Conservation (phyloP, 1,140 invertebrate genomes). For the Brachionus rubens region DNA sequence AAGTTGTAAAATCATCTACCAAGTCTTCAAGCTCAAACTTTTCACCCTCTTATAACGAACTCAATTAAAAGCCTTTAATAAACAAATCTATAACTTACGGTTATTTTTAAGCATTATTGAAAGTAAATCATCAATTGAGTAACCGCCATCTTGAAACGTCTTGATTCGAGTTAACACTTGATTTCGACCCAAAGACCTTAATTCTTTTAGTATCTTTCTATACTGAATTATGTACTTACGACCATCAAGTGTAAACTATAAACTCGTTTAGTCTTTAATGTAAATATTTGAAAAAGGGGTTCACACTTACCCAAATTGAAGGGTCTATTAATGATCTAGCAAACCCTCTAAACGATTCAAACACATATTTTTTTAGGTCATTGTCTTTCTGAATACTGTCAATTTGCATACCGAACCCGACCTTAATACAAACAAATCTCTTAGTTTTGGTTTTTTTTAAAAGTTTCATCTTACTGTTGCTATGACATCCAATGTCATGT, state of each 20-base stretch:
- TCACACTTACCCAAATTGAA: background rate
- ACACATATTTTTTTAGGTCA: slow-evolving; percentile 18
- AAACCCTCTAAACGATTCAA: background rate
- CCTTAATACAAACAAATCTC: background rate
- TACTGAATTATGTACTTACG: slow-evolving; percentile 7
- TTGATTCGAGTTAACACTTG: slow-evolving; percentile 22
- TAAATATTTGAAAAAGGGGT: no score
- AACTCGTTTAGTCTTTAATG: background rate
- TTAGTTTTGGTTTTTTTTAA: no score
- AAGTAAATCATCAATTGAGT: background rate
- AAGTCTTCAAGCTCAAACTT: slow-evolving; percentile 14
- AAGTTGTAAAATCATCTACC: slow-evolving; percentile 36
- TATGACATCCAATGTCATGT: slow-evolving; percentile 37
- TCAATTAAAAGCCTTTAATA: background rate
- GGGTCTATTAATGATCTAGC: background rate
- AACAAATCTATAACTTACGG: background rate
- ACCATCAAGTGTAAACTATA: background rate
- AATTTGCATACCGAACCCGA: slow-evolving; percentile 20
- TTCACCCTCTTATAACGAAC: background rate
- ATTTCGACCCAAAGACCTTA: background rate
- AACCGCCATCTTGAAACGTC: background rate
- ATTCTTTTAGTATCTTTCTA: background rate
- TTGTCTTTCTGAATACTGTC: slow-evolving; percentile 7
- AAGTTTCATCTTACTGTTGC: background rate
- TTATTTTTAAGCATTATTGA: slow-evolving; percentile 22